phyloP scores from a whole-genome alignment of 2,797 vertebrate genomes.

The Clarias platycephalus region DNA sequence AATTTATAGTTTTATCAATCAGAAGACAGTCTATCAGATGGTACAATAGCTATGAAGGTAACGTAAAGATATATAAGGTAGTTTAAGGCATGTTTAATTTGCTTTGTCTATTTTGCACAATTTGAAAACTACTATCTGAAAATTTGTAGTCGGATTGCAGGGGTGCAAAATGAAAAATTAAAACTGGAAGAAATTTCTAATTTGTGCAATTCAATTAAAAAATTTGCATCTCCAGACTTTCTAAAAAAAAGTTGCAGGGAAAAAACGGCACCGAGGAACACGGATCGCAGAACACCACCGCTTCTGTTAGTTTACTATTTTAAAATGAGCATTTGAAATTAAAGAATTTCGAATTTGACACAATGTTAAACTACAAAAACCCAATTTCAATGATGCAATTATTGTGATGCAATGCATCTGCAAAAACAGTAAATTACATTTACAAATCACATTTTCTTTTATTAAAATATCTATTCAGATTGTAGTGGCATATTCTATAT shows the following conservation, averaged over 20 bases:
- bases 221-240: neutral
- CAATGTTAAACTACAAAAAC: neutral
- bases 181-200: neutral
- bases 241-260: neutral
- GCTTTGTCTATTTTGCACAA: too few relatives aligned
- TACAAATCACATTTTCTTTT: neutral
- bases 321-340: neutral
- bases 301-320: neutral
- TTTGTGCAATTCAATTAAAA: neutral
- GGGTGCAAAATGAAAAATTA: neutral
- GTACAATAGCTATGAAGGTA: too few relatives aligned
- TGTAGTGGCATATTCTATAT: too few relatives aligned
- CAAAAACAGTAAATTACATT: neutral
- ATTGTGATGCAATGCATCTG: neutral
- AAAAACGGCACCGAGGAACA: neutral
- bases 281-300: too few relatives aligned
- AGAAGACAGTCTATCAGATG: neutral
- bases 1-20: fast-evolving
- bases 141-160: neutral
- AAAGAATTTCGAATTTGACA: neutral
- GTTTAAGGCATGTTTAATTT: too few relatives aligned
- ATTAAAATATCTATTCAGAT: too few relatives aligned
- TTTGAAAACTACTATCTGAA: neutral
- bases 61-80: too few relatives aligned
- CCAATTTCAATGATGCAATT: neutral